These are phyloP conservation scores for Cyphotilapia sp. DNA, from an alignment of 2,113 vertebrate genomes.

Conservation along the genomic window DNA sequence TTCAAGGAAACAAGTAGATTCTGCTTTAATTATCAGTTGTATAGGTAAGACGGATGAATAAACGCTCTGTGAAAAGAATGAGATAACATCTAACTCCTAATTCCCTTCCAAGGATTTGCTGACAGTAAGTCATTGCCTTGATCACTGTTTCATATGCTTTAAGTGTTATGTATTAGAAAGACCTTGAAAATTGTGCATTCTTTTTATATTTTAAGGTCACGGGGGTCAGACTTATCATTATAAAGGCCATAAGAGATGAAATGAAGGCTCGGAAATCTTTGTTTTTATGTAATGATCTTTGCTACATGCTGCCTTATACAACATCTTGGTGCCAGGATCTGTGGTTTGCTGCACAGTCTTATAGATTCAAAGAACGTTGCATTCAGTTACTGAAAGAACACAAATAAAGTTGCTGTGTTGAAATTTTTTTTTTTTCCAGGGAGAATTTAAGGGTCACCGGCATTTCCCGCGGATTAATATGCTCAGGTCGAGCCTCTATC, in stretches of 20 bases:
- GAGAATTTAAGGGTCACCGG: constrained; percentile 16
- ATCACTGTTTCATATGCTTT: constrained; percentile 24
- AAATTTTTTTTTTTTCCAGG: background rate
- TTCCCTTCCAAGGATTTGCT: constrained; percentile 31
- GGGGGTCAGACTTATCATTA: constrained; percentile 21
- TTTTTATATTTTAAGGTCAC: constrained; percentile 9
- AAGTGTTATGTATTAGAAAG: background rate
- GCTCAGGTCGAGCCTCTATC: constrained; percentile 40
- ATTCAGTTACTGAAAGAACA: background rate
- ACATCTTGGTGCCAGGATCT: background rate
- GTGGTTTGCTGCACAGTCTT: background rate
- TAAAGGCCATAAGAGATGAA: constrained; percentile 3
- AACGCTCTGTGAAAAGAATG: constrained; percentile 26
- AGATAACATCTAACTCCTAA: constrained; percentile 21
- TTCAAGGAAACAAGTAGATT: constrained; percentile 7
- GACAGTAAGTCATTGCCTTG: constrained; percentile 19
- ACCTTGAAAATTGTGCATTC: constrained; percentile 36
- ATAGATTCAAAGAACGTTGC: background rate
- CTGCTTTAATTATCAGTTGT: constrained; percentile 15
- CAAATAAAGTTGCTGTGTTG: constrained; percentile 10
- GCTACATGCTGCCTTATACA: background rate
- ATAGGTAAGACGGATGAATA: constrained; percentile 19
- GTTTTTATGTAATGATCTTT: constrained; percentile 16
- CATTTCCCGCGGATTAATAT: constrained; percentile 3
- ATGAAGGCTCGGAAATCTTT: background rate